Evolutionary conservation across 64 coral and sea anemone genomes (phyloP), one percentile per base, ranked within the genome.

Genomic region (Exaiptasia diaphana): DNA sequence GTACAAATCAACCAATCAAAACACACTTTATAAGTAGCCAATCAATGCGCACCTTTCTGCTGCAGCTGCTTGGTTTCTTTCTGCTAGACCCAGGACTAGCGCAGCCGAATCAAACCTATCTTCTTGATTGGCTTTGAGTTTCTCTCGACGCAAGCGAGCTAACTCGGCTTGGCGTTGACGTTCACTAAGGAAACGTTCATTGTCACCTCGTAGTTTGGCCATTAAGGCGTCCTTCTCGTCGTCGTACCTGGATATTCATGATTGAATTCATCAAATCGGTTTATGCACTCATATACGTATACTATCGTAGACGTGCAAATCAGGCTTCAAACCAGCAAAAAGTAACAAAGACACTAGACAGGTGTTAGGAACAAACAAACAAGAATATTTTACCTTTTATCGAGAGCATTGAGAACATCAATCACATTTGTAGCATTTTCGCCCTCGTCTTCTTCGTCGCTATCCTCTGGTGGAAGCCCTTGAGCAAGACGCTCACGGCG

Each of bases 201-300:
- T 72, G 0, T 93, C 73, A 29, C 90, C 81, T 64, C 43, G 79
- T 76, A 99, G 71, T 33, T 81, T 87, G 2, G 78, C 77, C 80
- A 99, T 85, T 26, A 99, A 78, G 0, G 90, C 95, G 15, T 99
- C 95, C 39, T 79, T 99, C 41, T 99, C 95, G 29, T 99, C 85
- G 11, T 99, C 95, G 7, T 85, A 99, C 50, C 89, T 96, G 26
- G 31, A 32, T 6, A 28, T n/a, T n/a, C n/a, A n/a, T n/a, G n/a
- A n/a, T n/a, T n/a, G n/a, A 57, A 56, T 56, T 26, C 27, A n/a
- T n/a, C n/a, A n/a, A n/a, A n/a, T n/a, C n/a, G n/a, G n/a, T n/a
- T n/a, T n/a, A n/a, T n/a, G n/a, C n/a, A n/a, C n/a, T n/a, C n/a
- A n/a, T n/a, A n/a, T n/a, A n/a, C n/a, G n/a, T n/a, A n/a, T n/a